Evolutionary conservation across 1,140 invertebrate species (phyloP), one percentile per base, ranked within the genome.

Genomic region (Pseudachorutes palmiensis): DNA sequence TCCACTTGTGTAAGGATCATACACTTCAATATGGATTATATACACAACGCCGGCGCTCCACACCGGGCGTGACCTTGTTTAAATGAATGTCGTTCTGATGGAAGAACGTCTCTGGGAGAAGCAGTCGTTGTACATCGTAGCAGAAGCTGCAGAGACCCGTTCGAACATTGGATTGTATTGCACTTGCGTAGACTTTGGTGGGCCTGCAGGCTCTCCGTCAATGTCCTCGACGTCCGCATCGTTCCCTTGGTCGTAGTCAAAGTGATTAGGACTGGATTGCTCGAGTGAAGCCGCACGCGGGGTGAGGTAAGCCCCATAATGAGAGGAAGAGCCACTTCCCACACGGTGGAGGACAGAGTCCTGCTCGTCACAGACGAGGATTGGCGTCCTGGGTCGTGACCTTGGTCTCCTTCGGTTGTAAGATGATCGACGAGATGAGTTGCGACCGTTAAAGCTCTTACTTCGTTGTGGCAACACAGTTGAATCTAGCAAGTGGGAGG

Each of bases 371-470:
- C 51, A 9, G 9, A 12, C 24, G 5, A 55, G 24, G 3, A 55
- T 22, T 19, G 61, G 61, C 5, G 61, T 63, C 28, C 61, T 41
- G 5, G 61, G 32, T 14, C 61, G 61, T 24, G 61, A 63, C 29
- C 22, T 41, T 29, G 61, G 31, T 14, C 61, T 36, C 19, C 31
- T 5, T 3, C 61, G 61, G 33, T 63, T 63, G 33, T 3, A 41
- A 2, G 62, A 57, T 5, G 67, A 68, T 26, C 62, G 24, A 19
- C 67, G 67, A 14, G 67, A 31, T 1, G 67, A 64, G 19, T 65
- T 65, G 3, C 67, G 45, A 1, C 67, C 67, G 31, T 62, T 68
- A 45, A 68, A 68, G 32, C 67, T 68, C 29, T 68, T 55, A 59
- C 67, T 68, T 57, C 67, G 55, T 64, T 68, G 67, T 29, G 61